Evolutionary conservation across 2,888 invertebrate species (phyloP), one percentile per base, ranked within the genome.

Genomic region (Clivina fossor): DNA sequence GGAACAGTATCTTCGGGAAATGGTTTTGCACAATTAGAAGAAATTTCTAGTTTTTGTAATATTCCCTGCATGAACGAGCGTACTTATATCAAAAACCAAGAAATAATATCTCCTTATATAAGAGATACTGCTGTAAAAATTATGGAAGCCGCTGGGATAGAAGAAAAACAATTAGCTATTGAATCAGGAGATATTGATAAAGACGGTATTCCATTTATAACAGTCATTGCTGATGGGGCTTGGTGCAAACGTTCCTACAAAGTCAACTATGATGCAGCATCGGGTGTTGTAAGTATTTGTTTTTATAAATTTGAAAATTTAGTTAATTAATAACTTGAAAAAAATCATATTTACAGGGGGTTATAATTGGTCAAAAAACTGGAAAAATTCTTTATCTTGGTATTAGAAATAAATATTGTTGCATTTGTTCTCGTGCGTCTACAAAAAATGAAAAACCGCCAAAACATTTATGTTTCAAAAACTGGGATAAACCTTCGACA

Each of bases 401-500:
- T 4, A 30, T 44, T 35, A 9, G 35, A 11, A 48, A 48, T 35
- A 35, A 33, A 20, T 48, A 48, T 35, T 48, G 35, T 18, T 35
- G 22, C 24, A 16, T 48, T 2, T 35, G 47, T 33, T 19, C 32
- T 2, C 47, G 47, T 20, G 44, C 44, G 1, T 2, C 4, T 13
- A 49, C 44, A 24, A 18, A 24, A 49, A 53, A 59, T n/a, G 24
- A 35, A 26, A 16, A 35, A 11, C 7, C 32, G 1, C 9, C n/a
- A 26, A 15, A 43, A 4, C 62, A 63, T 37, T 8, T 4, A 7
- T 61, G 60, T 41, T 62, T 38, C 16, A 60, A 59, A 56, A 62
- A 63, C 46, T 62, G 57, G 56, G 28, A 50, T 15, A 38, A 35
- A 24, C 8, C 58, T 8, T 60, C 58, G 16, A 59, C 57, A 7